These are phyloP conservation scores for Phalacrocorax carbo DNA, from an alignment of 2,113 vertebrate species.

Conservation along the genomic window DNA sequence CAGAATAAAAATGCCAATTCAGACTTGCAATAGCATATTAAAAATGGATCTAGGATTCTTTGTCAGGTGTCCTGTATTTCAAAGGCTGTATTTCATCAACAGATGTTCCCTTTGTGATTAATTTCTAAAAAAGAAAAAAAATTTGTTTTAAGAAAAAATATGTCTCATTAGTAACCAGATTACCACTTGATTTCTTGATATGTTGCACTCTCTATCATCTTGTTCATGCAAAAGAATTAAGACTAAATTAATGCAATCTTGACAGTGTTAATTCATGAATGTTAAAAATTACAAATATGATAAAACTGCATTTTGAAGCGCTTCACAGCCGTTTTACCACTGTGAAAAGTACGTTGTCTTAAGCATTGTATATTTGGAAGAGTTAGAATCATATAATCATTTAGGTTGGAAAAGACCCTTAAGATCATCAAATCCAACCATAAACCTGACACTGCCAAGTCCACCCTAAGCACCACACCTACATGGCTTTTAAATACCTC, in stretches of 20 bases:
- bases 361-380: neutral
- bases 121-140: neutral
- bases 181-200: neutral
- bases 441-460: neutral
- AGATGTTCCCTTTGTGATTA: neutral
- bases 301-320: neutral
- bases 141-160: neutral
- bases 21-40: neutral
- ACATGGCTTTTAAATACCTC: neutral
- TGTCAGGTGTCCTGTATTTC: neutral
- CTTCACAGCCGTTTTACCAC: neutral
- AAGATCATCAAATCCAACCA: fast-evolving
- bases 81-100: neutral
- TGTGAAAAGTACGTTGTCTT: neutral
- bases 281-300: neutral
- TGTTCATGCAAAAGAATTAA: neutral
- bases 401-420: neutral
- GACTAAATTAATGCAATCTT: neutral
- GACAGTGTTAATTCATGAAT: neutral
- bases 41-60: neutral
- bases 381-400: neutral
- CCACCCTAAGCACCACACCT: neutral
- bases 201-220: neutral
- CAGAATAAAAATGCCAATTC: neutral
- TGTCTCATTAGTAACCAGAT: neutral